These are phyloP conservation scores for Harpalus rubripes DNA, from an alignment of 2,888 invertebrate species.

Conservation along the genomic window DNA sequence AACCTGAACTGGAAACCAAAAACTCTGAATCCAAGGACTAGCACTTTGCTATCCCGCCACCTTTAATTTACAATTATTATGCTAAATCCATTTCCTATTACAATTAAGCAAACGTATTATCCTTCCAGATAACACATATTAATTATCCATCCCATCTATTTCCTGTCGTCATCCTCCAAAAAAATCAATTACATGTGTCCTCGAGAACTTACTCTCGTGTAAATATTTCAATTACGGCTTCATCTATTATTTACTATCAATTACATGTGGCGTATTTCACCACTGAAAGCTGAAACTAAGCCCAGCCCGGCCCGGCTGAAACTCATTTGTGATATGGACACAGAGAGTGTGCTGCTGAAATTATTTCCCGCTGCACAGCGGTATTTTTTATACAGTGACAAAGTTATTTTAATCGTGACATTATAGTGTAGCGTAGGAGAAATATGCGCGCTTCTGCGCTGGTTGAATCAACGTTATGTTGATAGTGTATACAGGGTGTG, in stretches of 20 bases:
- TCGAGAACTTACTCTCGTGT: background rate
- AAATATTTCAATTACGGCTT: slow-evolving; percentile 7
- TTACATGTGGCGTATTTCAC: background rate
- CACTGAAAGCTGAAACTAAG: background rate
- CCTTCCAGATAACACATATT: too few species aligned
- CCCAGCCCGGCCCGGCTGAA: background rate
- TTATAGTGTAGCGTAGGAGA: background rate
- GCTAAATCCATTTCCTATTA: too few species aligned
- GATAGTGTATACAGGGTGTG: background rate
- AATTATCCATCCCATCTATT: too few species aligned
- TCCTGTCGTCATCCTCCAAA: background rate
- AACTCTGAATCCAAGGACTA: too few species aligned
- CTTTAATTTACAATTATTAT: too few species aligned
- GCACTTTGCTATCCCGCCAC: too few species aligned
- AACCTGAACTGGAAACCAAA: too few species aligned
- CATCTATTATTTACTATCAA: slow-evolving; percentile 29
- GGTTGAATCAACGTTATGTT: background rate
- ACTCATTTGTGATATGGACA: slow-evolving; percentile 1
- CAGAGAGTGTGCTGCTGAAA: background rate
- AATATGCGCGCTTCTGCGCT: background rate
- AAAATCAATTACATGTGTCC: background rate
- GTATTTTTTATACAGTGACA: background rate
- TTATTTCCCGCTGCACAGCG: background rate
- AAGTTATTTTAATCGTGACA: slow-evolving; percentile 28
- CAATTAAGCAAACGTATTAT: too few species aligned